Conservation (phyloP, 1,140 invertebrate genomes). For the Drosophila auraria region DNA sequence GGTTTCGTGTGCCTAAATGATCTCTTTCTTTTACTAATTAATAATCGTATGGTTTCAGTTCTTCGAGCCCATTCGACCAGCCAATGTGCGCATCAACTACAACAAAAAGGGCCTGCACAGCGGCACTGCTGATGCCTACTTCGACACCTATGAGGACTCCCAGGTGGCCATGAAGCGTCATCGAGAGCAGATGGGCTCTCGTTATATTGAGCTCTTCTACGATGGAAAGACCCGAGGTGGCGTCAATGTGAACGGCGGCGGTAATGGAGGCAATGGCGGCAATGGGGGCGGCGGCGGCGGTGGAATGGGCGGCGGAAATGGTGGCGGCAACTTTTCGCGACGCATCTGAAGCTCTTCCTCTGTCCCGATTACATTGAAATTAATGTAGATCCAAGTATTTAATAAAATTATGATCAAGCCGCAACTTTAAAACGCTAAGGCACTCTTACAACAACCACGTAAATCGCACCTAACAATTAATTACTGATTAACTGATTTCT, state of each 20-base stretch:
- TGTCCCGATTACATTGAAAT: slow-evolving; percentile 64
- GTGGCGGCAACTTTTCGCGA: slow-evolving; percentile 64
- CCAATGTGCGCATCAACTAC: slow-evolving; percentile 80
- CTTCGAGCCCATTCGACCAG: slow-evolving; percentile 82
- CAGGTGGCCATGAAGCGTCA: slow-evolving; percentile 92
- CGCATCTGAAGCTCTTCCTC: slow-evolving; percentile 61
- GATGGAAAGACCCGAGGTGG: slow-evolving; percentile 76
- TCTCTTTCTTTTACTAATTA: not conserved
- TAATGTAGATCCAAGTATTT: slow-evolving; percentile 76
- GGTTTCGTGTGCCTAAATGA: not conserved
- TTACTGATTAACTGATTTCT: slow-evolving; percentile 1
- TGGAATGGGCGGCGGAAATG: slow-evolving; percentile 32
- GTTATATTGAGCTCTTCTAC: slow-evolving; percentile 92
- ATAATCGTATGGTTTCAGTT: slow-evolving; percentile 56
- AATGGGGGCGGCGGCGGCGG: slow-evolving; percentile 26
- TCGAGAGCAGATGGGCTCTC: slow-evolving; percentile 94
- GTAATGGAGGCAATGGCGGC: slow-evolving; percentile 21
- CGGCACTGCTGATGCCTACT: slow-evolving; percentile 95
- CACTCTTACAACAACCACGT: slow-evolving; percentile 33
- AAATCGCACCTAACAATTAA: slow-evolving; percentile 29
- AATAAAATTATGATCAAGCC: slow-evolving; percentile 48
- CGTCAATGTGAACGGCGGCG: slow-evolving; percentile 39
- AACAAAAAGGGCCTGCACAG: slow-evolving; percentile 91
- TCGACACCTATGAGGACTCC: slow-evolving; percentile 92
- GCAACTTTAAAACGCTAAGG: slow-evolving; percentile 28